Conservation (phyloP, 2,113 vertebrate genomes). For the Python bivittatus region DNA sequence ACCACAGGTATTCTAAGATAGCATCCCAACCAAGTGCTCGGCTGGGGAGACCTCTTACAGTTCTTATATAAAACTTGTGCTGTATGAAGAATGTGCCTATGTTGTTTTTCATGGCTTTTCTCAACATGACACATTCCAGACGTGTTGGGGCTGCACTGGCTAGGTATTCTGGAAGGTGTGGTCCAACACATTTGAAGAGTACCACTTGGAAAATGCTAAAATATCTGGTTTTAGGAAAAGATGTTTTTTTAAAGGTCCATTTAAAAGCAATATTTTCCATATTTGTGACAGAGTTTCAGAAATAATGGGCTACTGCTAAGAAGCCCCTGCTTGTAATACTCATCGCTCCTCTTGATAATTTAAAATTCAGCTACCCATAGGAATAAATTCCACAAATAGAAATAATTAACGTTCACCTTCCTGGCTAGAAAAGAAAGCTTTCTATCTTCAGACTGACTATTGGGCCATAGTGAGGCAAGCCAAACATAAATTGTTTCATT, state of each 20-base stretch:
- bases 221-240: background rate
- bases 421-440: background rate
- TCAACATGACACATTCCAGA: background rate
- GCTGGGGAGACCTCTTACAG: background rate
- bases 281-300: background rate
- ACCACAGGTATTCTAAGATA: background rate
- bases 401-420: background rate
- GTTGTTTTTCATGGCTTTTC: background rate
- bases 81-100: background rate
- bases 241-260: background rate
- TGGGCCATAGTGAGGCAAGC: background rate
- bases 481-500: background rate
- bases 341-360: background rate
- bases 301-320: background rate
- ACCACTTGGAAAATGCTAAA: background rate
- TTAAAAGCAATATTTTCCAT: background rate
- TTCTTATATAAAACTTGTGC: background rate
- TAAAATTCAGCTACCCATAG: background rate
- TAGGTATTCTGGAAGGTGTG: background rate
- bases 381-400: background rate
- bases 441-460: background rate
- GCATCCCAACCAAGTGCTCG: background rate
- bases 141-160: background rate
- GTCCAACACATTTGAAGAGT: background rate
- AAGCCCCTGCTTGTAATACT: background rate